Base-by-base conservation (phyloP, 1,140 invertebrate species). In the Penaeus chinensis region DNA sequence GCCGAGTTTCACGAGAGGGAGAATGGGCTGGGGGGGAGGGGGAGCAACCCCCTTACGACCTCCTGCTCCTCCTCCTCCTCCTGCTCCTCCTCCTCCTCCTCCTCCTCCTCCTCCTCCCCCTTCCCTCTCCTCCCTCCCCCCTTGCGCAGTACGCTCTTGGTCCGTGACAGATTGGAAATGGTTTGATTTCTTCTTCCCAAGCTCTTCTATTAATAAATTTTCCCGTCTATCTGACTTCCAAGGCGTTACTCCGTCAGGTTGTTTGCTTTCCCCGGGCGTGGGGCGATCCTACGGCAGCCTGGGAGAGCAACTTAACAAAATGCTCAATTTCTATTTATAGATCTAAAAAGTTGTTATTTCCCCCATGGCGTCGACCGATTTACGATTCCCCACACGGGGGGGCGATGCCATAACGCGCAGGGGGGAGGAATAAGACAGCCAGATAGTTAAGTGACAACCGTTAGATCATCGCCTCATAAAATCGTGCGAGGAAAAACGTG, bases 311-410 rank as follows among this genome's bases (percentile, higher is more conserved):
- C 54, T 54, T 54, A 54, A 54, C 54, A 54, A 54, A 54, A 74
- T 22, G 42, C 27, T 27, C 27, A 74, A 19, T 66, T 66, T 82
- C 81, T 82, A 82, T 82, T 82, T 82, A 47, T 82, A 82, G 81
- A 82, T 42, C 62, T 66, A 22, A 37, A 24, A 47, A 82, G 81
- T 82, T 69, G 81, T 82, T 82, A 82, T 82, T 82, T 69, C 22
- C 22, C 42, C 37, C 65, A 47, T 54, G 47, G 65, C 22, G 24
- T 24, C n/a, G 24, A 19, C 81, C 81, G 37, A 82, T 82, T 69
- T 82, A 82, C 63, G 71, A 74, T 32, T 74, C 20, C 27, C 27
- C 27, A 37, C 10, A 0, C 18, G 20, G 71, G 27, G 24, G 71
- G 42, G 42, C n/a, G 24, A 1, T 74, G 24, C n/a, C 7, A 32